Conservation (phyloP, 1,140 invertebrate species). For the Eriocheir sinensis region DNA sequence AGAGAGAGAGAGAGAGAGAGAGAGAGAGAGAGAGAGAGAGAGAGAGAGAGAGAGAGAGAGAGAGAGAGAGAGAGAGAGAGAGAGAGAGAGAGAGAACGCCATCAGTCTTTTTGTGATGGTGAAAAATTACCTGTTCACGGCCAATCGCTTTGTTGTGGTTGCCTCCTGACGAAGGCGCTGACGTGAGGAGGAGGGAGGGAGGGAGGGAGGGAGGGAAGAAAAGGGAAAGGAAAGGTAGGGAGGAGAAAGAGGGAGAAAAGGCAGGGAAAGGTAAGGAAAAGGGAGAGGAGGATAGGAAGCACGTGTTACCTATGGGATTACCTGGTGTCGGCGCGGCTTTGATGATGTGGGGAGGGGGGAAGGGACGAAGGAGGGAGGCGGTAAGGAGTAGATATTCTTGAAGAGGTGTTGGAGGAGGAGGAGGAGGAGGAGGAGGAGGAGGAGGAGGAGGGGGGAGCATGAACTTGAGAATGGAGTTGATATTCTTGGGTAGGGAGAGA, state of each 20-base stretch:
- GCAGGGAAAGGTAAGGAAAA: too few relatives aligned
- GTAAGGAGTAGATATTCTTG: too few relatives aligned
- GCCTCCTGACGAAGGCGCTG: background rate
- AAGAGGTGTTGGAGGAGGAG: background rate
- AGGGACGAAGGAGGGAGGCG: too few relatives aligned
- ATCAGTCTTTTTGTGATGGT: background rate
- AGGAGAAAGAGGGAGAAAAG: background rate
- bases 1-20: too few relatives aligned
- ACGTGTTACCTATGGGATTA: constrained; percentile 22
- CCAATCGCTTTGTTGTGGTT: background rate
- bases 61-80: too few relatives aligned
- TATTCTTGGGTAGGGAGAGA: background rate
- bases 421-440: background rate
- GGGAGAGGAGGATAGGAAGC: background rate
- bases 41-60: too few relatives aligned
- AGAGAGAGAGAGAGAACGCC: background rate
- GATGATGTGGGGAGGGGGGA: background rate
- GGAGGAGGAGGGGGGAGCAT: background rate
- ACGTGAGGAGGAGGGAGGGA: background rate
- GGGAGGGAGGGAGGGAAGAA: too few relatives aligned
- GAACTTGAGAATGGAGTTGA: background rate
- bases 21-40: too few relatives aligned
- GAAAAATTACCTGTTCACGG: background rate
- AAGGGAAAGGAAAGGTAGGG: too few relatives aligned
- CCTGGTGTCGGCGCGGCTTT: background rate